Evolutionary conservation across 2,888 invertebrate species (phyloP).

Genomic region (Tetanocera ferruginea): DNA sequence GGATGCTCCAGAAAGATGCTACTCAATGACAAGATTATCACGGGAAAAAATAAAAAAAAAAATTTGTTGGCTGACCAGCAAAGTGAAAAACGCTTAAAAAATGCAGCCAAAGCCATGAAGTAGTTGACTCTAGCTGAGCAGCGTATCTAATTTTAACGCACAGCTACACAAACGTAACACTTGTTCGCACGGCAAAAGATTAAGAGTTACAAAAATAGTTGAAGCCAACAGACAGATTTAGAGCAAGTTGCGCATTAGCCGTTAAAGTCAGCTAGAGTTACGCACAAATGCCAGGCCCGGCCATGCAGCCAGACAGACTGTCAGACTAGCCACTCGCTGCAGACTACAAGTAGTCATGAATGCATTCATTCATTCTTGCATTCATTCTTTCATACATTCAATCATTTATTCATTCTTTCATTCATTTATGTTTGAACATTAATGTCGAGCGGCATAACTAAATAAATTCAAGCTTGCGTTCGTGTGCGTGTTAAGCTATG

Average conservation of each 20-base stretch:
- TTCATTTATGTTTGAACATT: background rate
- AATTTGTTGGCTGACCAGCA: background rate
- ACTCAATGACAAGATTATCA: slow-evolving; percentile 17
- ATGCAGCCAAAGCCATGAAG: background rate
- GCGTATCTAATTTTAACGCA: slow-evolving; percentile 2
- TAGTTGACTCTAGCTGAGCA: slow-evolving; percentile 10
- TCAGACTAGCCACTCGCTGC: background rate
- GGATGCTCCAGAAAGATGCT: slow-evolving; percentile 23
- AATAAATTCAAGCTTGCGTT: slow-evolving; percentile 14
- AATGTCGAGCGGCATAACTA: slow-evolving; percentile 28
- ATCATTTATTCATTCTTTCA: background rate
- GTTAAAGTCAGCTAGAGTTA: background rate
- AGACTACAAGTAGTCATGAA: background rate
- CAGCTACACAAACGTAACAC: slow-evolving; percentile 12
- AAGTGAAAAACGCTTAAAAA: background rate
- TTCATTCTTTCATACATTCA: background rate
- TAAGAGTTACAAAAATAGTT: slow-evolving; percentile 48
- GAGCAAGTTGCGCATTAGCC: slow-evolving; percentile 52
- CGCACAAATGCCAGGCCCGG: background rate
- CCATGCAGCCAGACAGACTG: background rate
- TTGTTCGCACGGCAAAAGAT: background rate
- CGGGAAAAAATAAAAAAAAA: background rate
- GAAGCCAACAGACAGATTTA: slow-evolving; percentile 61
- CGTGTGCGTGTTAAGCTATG: background rate
- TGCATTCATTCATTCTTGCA: background rate